These are phyloP conservation scores for Cyphomyrmex costatus DNA, from an alignment of 1,140 invertebrate genomes.

Conservation along the genomic window DNA sequence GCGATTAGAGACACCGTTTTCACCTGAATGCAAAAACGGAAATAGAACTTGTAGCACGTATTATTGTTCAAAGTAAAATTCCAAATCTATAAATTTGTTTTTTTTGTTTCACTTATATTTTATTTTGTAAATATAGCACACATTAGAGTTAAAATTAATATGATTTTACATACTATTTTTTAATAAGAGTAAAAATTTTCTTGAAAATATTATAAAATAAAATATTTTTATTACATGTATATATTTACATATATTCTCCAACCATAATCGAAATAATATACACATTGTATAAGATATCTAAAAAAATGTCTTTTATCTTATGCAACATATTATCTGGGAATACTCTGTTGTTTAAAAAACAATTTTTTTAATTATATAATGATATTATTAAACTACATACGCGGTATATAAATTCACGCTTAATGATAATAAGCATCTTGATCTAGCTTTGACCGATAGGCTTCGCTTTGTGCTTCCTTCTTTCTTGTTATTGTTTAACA, in stretches of 20 bases:
- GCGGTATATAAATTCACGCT: no score
- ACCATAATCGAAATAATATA: no score
- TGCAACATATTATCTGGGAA: no score
- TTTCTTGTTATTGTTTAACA: no score
- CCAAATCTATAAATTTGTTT: background rate
- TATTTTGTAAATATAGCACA: background rate
- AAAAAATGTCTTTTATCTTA: no score
- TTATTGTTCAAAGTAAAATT: conserved; percentile 7
- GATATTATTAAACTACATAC: no score
- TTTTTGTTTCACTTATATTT: background rate
- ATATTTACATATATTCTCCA: background rate
- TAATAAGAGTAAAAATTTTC: background rate
- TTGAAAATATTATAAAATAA: background rate
- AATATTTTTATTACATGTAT: background rate
- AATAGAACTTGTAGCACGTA: conserved; percentile 78
- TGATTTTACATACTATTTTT: background rate
- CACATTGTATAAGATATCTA: no score
- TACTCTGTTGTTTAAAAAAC: background rate
- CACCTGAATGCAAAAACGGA: conserved; percentile 76
- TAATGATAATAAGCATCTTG: no score
- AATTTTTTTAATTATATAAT: conserved; percentile 7
- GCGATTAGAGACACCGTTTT: conserved; percentile 68
- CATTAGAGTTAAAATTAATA: background rate
- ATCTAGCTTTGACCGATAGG: no score
- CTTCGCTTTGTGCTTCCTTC: no score